phyloP scores from a whole-genome alignment of 2,888 invertebrate species.

The Watsonalla binaria region DNA sequence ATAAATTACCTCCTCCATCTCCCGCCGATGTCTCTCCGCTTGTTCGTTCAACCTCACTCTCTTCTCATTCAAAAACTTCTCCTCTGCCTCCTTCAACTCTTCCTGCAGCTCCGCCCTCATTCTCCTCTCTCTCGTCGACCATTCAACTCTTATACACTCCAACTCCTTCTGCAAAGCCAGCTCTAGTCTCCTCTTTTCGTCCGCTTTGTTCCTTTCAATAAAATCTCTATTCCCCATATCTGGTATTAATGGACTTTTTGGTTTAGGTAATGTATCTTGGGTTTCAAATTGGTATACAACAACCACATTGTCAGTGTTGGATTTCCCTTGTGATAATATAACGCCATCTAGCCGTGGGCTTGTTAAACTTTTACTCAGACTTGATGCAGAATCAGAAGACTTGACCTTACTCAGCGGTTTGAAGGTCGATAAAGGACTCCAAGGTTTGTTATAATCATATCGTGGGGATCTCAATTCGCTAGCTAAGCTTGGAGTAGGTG shows the following conservation, averaged over 20 bases:
- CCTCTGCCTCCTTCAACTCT: conserved; percentile 72
- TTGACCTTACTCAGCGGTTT: conserved; percentile 53
- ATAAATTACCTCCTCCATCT: conserved; percentile 67
- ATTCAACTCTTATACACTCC: conserved; percentile 75
- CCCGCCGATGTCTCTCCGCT: conserved; percentile 61
- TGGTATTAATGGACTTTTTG: conserved; percentile 55
- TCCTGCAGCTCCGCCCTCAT: conserved; percentile 74
- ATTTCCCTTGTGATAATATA: conserved; percentile 68
- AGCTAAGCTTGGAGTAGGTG: conserved; percentile 51
- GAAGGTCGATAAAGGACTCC: conserved; percentile 60
- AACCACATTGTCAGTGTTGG: conserved; percentile 64
- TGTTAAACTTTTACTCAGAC: conserved; percentile 46
- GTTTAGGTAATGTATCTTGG: conserved; percentile 45
- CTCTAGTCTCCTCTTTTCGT: conserved; percentile 63
- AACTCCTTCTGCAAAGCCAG: conserved; percentile 70
- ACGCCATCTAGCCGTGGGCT: conserved; percentile 69
- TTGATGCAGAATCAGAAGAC: conserved; percentile 53
- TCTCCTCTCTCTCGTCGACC: conserved; percentile 76
- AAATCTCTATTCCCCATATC: conserved; percentile 63
- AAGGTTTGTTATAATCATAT: conserved; percentile 53
- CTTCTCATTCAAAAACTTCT: conserved; percentile 61
- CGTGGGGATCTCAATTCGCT: conserved; percentile 53
- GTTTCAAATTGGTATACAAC: conserved; percentile 70
- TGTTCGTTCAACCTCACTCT: conserved; percentile 62
- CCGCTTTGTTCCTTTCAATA: conserved; percentile 62